Conservation (phyloP, 2,888 invertebrate species). For the Drosophila buzzatii region DNA sequence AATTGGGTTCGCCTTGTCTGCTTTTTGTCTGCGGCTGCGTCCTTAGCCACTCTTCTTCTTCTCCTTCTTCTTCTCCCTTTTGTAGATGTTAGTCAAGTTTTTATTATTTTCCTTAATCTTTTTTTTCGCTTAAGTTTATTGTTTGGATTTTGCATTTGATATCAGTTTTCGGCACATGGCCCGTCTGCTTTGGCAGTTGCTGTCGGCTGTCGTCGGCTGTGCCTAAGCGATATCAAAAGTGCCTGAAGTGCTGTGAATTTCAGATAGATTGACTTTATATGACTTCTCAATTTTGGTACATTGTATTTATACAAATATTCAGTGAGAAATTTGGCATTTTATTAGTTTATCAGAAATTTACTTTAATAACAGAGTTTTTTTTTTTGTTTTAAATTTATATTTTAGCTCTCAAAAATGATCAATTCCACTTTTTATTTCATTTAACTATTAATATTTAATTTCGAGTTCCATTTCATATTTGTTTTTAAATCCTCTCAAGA, state of each 20-base stretch:
- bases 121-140: slow-evolving; percentile 55
- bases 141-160: slow-evolving; percentile 74
- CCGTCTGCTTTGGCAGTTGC: slow-evolving; percentile 13
- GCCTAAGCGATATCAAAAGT: slow-evolving; percentile 2
- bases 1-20: slow-evolving; percentile 52
- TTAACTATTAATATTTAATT: too few relatives aligned
- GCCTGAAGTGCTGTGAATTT: slow-evolving; percentile 4
- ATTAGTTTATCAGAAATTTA: not conserved
- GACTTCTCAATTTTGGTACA: not conserved
- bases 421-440: too few relatives aligned
- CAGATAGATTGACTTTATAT: not conserved
- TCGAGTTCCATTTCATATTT: too few relatives aligned
- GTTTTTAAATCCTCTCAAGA: not conserved
- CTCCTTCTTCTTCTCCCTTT: slow-evolving; percentile 20
- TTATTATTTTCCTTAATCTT: slow-evolving; percentile 23
- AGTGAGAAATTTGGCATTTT: not conserved
- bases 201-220: slow-evolving; percentile 7
- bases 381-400: too few relatives aligned
- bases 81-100: slow-evolving; percentile 74
- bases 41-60: slow-evolving; percentile 30
- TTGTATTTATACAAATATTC: not conserved
- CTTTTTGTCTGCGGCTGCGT: slow-evolving; percentile 61
- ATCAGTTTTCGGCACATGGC: slow-evolving; percentile 60
- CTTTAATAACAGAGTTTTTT: too few relatives aligned
- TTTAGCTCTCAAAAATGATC: not conserved